Base-by-base conservation (phyloP, 2,888 invertebrate species). In the Dasypolia templi region DNA sequence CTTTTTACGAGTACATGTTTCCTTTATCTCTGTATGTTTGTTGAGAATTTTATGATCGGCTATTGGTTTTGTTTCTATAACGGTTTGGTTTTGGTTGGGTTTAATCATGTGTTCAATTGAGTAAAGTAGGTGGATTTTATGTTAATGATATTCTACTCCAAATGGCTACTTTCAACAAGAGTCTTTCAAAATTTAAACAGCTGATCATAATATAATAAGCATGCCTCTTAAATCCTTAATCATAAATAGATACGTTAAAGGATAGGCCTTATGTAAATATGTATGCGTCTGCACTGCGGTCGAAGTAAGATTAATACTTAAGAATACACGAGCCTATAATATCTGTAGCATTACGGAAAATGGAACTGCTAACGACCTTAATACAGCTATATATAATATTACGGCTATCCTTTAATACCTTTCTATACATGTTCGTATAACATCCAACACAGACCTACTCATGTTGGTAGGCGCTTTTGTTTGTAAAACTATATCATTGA, bases 1-100 rank as follows among this genome's bases (percentile, higher is more conserved):
- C 65, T 65, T 71, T 66, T 77, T 68, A 66, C 32, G n/a, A n/a
- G n/a, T n/a, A n/a, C 80, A 74, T 69, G 66, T 58, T 82, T 66
- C 63, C 46, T 82, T 75, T 83, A 76, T 85, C 75, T 85, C 78
- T 58, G 55, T 69, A 26, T 72, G 66, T 82, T 75, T 83, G 62
- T 79, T 75, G 72, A 59, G 29, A 22, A 58, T 83, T 84, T 81
- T 85, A 81, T 77, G 74, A 74, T 72, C 53, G 44, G 12, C 72
- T 56, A 81, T 83, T 81, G 77, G 75, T 79, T 75, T 75, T 46
- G 26, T 65, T 78, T 75, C 49, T 58, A 68, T 77, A 61, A 77
- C 53, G 51, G 55, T 44, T 71, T 71, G 44, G 44, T 32, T 56
- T 53, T 74, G 17, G 39, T 70, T 69, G n/a, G 26, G 11, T 75